Percentiles rank a stretch among this genome's conserved stretches.
Evolutionary conservation across 2,888 invertebrate species (phyloP).

Genomic region (Cheilosia vernalis): DNA sequence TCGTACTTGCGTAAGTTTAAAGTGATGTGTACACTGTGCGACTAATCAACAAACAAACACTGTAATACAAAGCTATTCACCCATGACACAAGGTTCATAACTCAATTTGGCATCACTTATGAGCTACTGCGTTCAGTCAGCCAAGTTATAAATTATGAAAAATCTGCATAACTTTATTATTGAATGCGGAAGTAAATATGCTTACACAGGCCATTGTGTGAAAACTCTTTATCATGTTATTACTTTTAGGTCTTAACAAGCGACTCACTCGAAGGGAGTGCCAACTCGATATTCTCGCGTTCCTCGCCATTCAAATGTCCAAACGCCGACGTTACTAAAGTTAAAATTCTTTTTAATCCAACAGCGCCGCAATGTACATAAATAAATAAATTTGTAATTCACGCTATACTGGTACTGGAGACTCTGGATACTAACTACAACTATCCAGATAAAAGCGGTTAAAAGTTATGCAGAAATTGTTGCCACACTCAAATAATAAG

Average conservation of each 20-base stretch:
- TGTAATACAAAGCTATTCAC: too few relatives aligned
- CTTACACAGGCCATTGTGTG: too few relatives aligned
- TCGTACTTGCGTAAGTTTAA: too few relatives aligned
- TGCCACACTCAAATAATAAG: conserved; percentile 34
- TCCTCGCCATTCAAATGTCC: not conserved
- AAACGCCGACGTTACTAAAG: not conserved
- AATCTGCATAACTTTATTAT: too few relatives aligned
- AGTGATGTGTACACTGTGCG: too few relatives aligned
- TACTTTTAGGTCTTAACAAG: not conserved
- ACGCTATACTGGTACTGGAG: conserved; percentile 43
- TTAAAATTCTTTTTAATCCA: conserved; percentile 29
- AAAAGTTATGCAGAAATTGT: conserved; percentile 58
- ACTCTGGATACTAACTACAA: conserved; percentile 71
- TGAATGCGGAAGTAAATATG: too few relatives aligned
- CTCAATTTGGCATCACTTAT: too few relatives aligned
- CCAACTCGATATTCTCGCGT: conserved; percentile 32
- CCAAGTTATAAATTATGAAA: too few relatives aligned
- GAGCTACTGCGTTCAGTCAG: too few relatives aligned
- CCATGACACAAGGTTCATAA: too few relatives aligned
- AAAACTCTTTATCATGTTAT: not conserved
- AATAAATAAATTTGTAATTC: conserved; percentile 55
- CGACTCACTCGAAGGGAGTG: conserved; percentile 42
- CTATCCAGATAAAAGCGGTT: conserved; percentile 72
- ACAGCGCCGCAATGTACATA: conserved; percentile 27
- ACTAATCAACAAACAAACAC: too few relatives aligned